Conservation (phyloP, 2,113 vertebrate species). For the Ictidomys tridecemlineatus region DNA sequence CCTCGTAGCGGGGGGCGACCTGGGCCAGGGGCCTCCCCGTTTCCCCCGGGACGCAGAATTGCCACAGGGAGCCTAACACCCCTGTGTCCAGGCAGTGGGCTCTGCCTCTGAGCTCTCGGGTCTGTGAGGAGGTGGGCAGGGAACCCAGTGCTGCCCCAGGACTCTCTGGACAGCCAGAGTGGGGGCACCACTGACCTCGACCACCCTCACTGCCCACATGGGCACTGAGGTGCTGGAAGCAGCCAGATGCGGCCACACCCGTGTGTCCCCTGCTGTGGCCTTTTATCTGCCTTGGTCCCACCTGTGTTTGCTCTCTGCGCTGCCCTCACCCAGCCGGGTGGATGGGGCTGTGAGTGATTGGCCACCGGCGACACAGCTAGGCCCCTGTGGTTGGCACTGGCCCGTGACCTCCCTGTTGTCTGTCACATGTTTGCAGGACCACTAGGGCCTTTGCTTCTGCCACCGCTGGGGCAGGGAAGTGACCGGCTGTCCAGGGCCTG, state of each 20-base stretch:
- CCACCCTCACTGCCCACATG: not conserved
- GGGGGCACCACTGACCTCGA: too few species aligned
- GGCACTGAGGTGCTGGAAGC: not conserved
- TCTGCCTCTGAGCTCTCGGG: accelerated
- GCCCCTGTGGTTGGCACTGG: not conserved
- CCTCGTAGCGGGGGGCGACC: not conserved
- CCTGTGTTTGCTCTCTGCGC: not conserved
- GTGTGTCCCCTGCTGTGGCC: accelerated
- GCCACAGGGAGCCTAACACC: too few species aligned
- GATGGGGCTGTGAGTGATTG: not conserved
- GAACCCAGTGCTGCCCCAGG: not conserved
- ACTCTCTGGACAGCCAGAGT: not conserved
- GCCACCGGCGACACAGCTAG: not conserved
- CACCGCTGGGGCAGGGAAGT: constrained; percentile 32
- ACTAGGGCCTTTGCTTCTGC: constrained; percentile 6
- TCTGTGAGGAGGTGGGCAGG: not conserved
- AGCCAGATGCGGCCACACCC: not conserved
- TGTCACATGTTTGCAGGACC: constrained; percentile 50
- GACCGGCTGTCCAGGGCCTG: not conserved
- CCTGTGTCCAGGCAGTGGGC: not conserved
- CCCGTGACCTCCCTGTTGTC: not conserved
- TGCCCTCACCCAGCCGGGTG: not conserved
- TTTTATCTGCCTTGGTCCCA: not conserved
- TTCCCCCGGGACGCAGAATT: not conserved
- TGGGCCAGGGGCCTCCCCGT: not conserved